Base-by-base conservation (phyloP, 2,888 invertebrate species). In the Tortricodes alternella region DNA sequence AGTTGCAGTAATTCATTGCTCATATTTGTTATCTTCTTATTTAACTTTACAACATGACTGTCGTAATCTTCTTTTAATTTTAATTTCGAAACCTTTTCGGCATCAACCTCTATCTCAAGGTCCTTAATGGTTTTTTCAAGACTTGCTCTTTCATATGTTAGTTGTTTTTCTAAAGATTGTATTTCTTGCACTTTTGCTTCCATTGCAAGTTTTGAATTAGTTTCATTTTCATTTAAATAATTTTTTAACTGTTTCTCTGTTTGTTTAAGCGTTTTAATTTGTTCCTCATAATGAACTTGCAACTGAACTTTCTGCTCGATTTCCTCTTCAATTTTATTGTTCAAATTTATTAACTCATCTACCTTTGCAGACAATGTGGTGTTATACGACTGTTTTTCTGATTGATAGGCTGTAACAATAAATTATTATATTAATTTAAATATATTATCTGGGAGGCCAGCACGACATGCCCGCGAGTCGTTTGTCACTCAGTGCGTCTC, bases 1-100 rank as follows among this genome's bases (percentile, higher is more conserved):
- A 50, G 16, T 34, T 43, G 27, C 16, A 52, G 8, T 19, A 56
- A 37, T 24, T 60, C 59, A 52, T 60, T 56, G 8, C 35, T 46
- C 13, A 44, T 53, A 21, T 53, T 37, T 16, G 29, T 27, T 19
- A 55, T 35, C 35, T 57, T 56, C 38, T 48, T 48, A 16, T 43
- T 60, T 9, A 60, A 43, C 44, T 57, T 50, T 3, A 35, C 23
- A 15, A 51, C 23, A 23, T 29, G 21, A 13, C 24, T 44, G 18
- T 57, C 57, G 38, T 46, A 51, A 29, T 51, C 51, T 38, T 57
- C 57, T 13, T 46, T 46, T 11, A 46, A 3, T 29, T 46, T 46
- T 9, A 46, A 34, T 19, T 46, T 46, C 2, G 46, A 34, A 21
- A 46, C 34, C 32, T 53, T 46, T 27, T 27, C 39, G 6, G 37